A percentile compares a stretch with the other conserved stretches of the same genome.
Evolutionary conservation across 2,797 vertebrate genomes (phyloP).

Genomic region (Crenichthys baileyi): DNA sequence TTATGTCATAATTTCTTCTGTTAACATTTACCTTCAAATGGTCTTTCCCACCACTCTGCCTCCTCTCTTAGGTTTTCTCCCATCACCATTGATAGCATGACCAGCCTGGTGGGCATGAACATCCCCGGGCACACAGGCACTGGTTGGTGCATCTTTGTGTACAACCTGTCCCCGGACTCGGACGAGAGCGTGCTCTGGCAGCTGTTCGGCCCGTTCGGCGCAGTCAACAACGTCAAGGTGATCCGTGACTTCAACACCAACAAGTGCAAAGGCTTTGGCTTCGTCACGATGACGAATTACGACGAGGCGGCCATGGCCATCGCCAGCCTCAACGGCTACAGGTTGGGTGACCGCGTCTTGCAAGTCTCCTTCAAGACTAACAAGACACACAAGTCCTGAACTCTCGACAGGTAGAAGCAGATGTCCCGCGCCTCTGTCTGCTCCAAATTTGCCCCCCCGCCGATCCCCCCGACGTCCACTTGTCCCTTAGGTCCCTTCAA

Average conservation of each 20-base stretch:
- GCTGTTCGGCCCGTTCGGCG: conserved; percentile 98
- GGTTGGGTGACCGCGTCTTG: conserved; percentile 98
- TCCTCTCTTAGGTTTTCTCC: conserved; percentile 92
- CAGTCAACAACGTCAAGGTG: conserved; percentile 99
- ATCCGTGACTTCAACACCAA: conserved; percentile 99
- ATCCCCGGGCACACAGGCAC: conserved; percentile 99
- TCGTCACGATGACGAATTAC: conserved; percentile 99
- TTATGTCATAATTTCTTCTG: not conserved
- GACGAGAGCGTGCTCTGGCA: conserved; percentile 99
- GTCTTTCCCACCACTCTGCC: conserved; percentile 35
- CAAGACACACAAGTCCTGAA: conserved; percentile 99
- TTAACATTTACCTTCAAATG: conserved; percentile 36
- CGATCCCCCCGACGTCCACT: conserved; percentile 50
- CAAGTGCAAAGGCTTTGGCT: conserved; percentile 99
- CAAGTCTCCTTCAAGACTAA: conserved; percentile 99
- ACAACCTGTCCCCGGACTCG: conserved; percentile 98
- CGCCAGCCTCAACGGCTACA: conserved; percentile 99
- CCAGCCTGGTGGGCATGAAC: conserved; percentile 99
- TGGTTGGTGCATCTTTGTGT: conserved; percentile 99
- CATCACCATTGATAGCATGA: conserved; percentile 99
- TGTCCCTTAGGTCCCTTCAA: conserved; percentile 71
- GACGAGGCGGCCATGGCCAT: conserved; percentile 99
- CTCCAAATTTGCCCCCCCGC: conserved; percentile 68
- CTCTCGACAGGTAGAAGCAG: conserved; percentile 70
- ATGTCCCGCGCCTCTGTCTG: conserved; percentile 65